Evolutionary conservation across 2,113 vertebrate genomes (phyloP).

Genomic region (Onychorhynchus coronatus): DNA sequence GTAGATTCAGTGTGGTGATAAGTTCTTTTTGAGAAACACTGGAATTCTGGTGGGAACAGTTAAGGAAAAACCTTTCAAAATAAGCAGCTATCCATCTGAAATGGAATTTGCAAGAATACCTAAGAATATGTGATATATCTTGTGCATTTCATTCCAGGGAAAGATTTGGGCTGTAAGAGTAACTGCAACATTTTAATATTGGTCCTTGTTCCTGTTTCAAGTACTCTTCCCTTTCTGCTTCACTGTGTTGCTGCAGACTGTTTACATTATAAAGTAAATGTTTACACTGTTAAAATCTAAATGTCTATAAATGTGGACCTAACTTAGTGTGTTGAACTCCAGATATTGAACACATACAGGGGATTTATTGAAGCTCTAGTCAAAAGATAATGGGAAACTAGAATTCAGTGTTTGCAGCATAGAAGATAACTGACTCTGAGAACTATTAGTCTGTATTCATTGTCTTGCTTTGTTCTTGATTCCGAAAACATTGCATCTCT

Average conservation of each 20-base stretch:
- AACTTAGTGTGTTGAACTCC: background rate
- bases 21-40: background rate
- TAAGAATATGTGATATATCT: background rate
- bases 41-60: background rate
- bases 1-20: background rate
- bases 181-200: background rate
- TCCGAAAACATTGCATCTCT: constrained; percentile 52
- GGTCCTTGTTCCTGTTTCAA: background rate
- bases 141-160: background rate
- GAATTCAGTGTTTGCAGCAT: background rate
- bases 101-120: background rate
- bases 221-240: background rate
- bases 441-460: background rate
- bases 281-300: background rate
- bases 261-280: background rate
- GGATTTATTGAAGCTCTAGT: background rate
- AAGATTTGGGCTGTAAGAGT: background rate
- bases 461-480: background rate
- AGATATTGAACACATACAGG: background rate
- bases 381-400: background rate
- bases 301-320: background rate
- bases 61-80: background rate
- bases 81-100: background rate
- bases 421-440: background rate
- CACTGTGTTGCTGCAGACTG: background rate